Conservation (phyloP, 2,797 vertebrate genomes). For the Micrastur ruficollis region DNA sequence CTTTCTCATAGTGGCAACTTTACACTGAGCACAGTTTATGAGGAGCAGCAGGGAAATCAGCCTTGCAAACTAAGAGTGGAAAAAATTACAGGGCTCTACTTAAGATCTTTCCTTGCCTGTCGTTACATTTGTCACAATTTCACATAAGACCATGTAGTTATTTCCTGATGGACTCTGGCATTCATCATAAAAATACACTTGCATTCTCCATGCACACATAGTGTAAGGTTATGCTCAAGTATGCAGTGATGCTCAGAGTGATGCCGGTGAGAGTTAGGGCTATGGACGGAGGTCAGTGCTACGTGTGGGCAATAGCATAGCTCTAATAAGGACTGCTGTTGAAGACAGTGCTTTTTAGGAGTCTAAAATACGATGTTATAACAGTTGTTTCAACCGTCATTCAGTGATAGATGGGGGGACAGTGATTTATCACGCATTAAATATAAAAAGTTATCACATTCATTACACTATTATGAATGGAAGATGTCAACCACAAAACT, state of each 20-base stretch:
- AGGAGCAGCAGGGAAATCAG: neutral
- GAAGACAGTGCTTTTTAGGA: neutral
- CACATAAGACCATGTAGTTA: fast-evolving
- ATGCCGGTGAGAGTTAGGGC: neutral
- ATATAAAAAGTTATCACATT: neutral
- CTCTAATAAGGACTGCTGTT: neutral
- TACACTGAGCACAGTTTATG: neutral
- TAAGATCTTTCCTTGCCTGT: neutral
- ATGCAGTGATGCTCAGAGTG: neutral
- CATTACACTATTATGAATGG: neutral
- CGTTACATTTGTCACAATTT: neutral
- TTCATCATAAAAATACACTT: neutral
- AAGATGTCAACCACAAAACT: neutral
- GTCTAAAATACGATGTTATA: neutral
- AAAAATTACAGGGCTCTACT: neutral
- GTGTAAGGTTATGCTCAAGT: neutral
- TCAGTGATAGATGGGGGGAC: neutral
- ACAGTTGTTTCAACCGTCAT: neutral
- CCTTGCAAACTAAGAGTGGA: neutral
- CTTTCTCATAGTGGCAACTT: neutral
- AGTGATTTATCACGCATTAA: neutral
- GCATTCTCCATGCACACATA: neutral
- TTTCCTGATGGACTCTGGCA: neutral
- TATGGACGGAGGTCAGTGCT: neutral
- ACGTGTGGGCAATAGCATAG: fast-evolving